phyloP scores from a whole-genome alignment of 2,888 invertebrate species.

The Andricus curvator region DNA sequence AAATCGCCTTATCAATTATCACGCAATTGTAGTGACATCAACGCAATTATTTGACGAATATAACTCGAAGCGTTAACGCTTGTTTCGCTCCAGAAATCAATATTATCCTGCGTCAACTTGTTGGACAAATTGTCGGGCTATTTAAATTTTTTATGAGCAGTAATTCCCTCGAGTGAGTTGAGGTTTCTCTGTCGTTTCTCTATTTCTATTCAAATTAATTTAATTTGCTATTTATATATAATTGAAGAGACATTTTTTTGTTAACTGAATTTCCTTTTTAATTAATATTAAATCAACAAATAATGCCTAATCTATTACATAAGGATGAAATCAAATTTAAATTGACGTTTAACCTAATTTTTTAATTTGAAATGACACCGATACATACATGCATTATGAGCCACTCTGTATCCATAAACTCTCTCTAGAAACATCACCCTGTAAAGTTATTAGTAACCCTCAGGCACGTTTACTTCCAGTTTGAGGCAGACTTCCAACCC shows the following conservation, averaged over 20 bases:
- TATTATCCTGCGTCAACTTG: neutral
- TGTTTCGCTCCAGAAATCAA: slow-evolving; percentile 2
- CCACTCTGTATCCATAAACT: neutral
- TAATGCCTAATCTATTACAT: neutral
- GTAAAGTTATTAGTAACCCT: slow-evolving; percentile 25
- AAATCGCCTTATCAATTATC: neutral
- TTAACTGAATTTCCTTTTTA: neutral
- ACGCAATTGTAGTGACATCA: neutral
- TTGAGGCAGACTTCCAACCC: neutral
- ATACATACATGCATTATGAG: slow-evolving; percentile 19
- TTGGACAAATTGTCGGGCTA: neutral
- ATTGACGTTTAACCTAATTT: neutral
- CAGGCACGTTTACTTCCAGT: slow-evolving; percentile 23
- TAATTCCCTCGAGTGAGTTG: neutral
- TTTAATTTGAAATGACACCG: neutral
- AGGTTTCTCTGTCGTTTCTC: neutral
- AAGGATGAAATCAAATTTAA: neutral
- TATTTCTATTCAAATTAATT: neutral
- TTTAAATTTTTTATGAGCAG: neutral
- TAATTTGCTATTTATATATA: neutral
- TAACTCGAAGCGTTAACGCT: neutral
- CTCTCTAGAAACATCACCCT: slow-evolving; percentile 9
- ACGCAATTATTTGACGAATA: neutral
- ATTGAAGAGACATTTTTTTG: too few relatives aligned
- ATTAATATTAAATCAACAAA: neutral